Base-by-base conservation (phyloP, 2,797 vertebrate genomes). In the Toxotes lorentzi region DNA sequence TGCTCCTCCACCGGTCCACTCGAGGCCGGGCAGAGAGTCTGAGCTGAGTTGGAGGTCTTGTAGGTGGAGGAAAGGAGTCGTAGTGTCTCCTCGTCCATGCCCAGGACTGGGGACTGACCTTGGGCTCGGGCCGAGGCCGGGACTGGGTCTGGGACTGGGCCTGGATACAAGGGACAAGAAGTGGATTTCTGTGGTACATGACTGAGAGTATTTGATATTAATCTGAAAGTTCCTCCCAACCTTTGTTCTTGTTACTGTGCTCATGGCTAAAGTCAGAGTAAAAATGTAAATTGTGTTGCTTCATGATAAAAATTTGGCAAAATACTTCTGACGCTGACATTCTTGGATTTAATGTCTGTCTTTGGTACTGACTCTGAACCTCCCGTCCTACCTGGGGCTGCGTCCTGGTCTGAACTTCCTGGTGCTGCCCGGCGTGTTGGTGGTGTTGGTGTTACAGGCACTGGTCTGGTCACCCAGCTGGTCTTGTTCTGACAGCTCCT, bases 401-500 rank as follows among this genome's bases (percentile, higher is more conserved):
- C 86, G 83, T 93, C 93, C 91, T 54, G 86, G 74, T 11, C 89
- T 89, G 81, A 94, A 92, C 78, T 93, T 94, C 59, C 96, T 93
- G 81, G 95, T 91, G 69, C 93, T 96, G 2, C 95, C 95, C 0
- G 96, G 96, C 0, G 94, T 95, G 82, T 94, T 95, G 79, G 93
- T 93, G 86, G 91, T 88, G 74, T 91, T 92, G 9, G 95, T 95
- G 79, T 95, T 95, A 67, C 93, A 93, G 50, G 88, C 91, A 3
- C 95, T 96, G 60, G 92, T 96, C 41, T 95, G 93, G 34, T 97
- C 96, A 0, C 94, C 96, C 43, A 96, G 92, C 56, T 96, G 88
- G 84, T 96, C 96, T 0, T 96, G 96, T 50, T 97, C 96, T 0
- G 96, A 96, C 43, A 95, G 95, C 89, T 95, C 95, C 56, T 96